phyloP scores from a whole-genome alignment of 2,888 invertebrate species.

The Clitarchus hookeri region DNA sequence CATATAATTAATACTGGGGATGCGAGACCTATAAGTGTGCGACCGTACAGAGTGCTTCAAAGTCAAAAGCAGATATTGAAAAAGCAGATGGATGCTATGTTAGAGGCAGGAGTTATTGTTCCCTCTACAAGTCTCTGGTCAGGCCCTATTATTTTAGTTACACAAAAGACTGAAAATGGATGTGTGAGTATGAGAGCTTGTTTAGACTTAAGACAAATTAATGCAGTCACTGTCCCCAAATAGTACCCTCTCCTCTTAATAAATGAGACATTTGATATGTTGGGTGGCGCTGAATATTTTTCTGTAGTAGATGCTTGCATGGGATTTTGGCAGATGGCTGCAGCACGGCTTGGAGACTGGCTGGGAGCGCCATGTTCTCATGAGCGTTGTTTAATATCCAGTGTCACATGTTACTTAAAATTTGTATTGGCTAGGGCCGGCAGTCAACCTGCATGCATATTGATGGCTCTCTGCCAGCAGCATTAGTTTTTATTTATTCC shows the following conservation, averaged over 20 bases:
- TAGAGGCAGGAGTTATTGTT: not conserved
- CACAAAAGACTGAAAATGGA: slow-evolving; percentile 36
- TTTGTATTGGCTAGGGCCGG: no score
- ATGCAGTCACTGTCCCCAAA: slow-evolving; percentile 41
- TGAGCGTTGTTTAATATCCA: no score
- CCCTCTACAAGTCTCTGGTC: slow-evolving; percentile 40
- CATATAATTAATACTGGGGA: no score
- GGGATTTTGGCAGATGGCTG: slow-evolving; percentile 43
- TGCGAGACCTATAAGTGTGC: no score
- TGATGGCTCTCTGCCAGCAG: no score
- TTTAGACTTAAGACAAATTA: slow-evolving; percentile 40
- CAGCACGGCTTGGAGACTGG: no score
- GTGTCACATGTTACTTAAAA: no score
- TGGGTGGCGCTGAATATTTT: not conserved
- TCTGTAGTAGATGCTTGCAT: not conserved
- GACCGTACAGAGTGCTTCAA: no score
- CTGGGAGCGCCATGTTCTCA: no score
- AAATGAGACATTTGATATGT: no score
- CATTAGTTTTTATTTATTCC: no score
- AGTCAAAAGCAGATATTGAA: not conserved
- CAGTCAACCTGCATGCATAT: no score
- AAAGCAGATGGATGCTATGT: not conserved
- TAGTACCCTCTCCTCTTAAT: slow-evolving; percentile 40
- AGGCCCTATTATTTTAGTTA: slow-evolving; percentile 32
- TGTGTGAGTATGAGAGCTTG: slow-evolving; percentile 40